These are phyloP conservation scores for Archilochus colubris DNA, from an alignment of 2,113 vertebrate genomes.

Conservation along the genomic window DNA sequence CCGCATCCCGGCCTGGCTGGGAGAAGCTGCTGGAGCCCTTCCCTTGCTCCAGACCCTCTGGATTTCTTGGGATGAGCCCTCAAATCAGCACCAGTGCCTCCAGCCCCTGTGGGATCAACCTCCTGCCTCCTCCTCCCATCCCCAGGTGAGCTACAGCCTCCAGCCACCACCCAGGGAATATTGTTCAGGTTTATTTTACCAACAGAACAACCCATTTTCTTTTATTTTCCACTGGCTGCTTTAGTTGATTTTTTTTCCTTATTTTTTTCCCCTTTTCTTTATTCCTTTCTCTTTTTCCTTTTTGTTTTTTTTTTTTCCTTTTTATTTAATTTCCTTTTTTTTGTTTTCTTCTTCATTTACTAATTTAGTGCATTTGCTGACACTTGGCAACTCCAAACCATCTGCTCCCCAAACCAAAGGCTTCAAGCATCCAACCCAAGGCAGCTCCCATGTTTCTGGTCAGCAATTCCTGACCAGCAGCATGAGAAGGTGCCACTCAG, in stretches of 20 bases:
- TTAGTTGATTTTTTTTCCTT: neutral
- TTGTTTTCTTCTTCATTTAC: neutral
- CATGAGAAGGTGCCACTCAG: neutral
- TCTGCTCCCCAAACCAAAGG: neutral
- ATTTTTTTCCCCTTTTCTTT: neutral
- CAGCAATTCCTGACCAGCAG: neutral
- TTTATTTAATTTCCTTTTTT: neutral
- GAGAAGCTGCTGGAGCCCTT: neutral
- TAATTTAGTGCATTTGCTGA: slow-evolving; percentile 8
- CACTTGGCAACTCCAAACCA: slow-evolving; percentile 45
- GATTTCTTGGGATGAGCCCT: neutral
- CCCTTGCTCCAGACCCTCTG: neutral
- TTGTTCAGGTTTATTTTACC: neutral
- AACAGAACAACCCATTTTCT: neutral
- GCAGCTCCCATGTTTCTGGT: neutral
- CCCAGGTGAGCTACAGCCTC: neutral
- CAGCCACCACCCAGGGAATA: neutral
- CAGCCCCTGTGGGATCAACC: neutral
- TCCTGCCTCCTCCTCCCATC: neutral
- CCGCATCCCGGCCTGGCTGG: accelerated
- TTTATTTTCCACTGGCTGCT: neutral
- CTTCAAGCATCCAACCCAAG: neutral
- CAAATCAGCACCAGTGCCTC: accelerated
- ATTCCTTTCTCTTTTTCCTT: too few species aligned
- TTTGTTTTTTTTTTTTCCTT: neutral